Percentiles rank a stretch among this genome's conserved stretches.
Conservation (phyloP, 2,113 vertebrate genomes). For the Gracilinanus agilis region DNA sequence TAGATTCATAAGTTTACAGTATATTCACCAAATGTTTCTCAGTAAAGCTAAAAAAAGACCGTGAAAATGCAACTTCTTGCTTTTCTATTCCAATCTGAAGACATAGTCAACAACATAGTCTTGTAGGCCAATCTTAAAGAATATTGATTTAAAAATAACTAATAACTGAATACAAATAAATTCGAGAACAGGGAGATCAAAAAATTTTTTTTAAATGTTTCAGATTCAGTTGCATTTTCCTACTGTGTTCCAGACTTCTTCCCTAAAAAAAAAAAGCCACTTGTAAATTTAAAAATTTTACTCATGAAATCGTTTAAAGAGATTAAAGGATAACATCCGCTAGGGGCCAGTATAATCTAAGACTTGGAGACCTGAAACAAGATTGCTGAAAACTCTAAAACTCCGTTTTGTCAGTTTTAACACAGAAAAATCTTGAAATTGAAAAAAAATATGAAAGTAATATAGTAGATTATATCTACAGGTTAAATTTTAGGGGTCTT, state of each 20-base stretch:
- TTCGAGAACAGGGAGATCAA: neutral
- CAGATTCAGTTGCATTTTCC: neutral
- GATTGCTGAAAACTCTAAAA: slow-evolving; percentile 1
- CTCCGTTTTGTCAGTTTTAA: slow-evolving; percentile 9
- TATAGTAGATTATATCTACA: slow-evolving; percentile 23
- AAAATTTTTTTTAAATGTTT: neutral
- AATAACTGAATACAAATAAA: neutral
- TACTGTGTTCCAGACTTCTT: neutral
- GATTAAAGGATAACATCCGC: slow-evolving; percentile 56
- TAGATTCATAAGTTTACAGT: neutral
- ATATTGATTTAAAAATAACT: neutral
- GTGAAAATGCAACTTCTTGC: neutral
- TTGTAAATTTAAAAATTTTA: neutral
- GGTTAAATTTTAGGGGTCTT: neutral
- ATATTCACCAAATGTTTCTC: neutral
- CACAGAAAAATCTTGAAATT: neutral
- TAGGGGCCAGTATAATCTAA: slow-evolving; percentile 84
- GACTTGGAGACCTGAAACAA: slow-evolving; percentile 48
- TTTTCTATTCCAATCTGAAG: neutral
- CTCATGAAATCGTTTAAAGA: neutral
- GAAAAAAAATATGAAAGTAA: slow-evolving; percentile 14
- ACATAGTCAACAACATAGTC: neutral
- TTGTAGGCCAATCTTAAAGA: neutral
- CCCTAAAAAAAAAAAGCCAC: neutral
- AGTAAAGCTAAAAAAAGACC: neutral